phyloP scores from a whole-genome alignment of 1,140 invertebrate genomes.

The Meloidogyne chitwoodi region DNA sequence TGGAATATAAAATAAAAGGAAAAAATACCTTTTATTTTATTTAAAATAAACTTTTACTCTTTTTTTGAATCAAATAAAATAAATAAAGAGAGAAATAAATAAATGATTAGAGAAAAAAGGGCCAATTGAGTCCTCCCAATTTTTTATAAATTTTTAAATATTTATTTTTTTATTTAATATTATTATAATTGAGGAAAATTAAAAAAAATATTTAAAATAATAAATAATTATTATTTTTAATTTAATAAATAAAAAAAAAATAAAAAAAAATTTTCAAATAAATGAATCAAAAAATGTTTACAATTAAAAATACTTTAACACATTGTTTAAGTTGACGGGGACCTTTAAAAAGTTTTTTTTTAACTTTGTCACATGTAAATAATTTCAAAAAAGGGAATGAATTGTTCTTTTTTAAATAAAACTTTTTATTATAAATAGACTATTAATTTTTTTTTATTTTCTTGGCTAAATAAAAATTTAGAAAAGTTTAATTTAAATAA shows the following conservation, averaged over 20 bases:
- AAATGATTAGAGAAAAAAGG: too few species aligned
- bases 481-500: too few species aligned
- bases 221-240: too few species aligned
- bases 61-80: neutral
- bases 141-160: too few species aligned
- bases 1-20: neutral
- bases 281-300: neutral
- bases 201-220: too few species aligned
- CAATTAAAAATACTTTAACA: neutral
- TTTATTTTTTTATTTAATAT: too few species aligned
- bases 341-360: neutral
- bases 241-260: neutral
- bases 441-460: too few species aligned
- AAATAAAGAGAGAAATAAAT: neutral
- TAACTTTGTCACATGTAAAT: neutral
- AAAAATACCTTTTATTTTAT: neutral
- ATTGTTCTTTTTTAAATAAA: too few species aligned
- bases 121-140: too few species aligned
- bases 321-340: neutral
- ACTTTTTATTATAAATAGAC: too few species aligned
- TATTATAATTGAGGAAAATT: too few species aligned
- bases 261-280: neutral
- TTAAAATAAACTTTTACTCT: neutral
- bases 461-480: too few species aligned
- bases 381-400: neutral